phyloP scores from a whole-genome alignment of 2,888 invertebrate genomes.

The Entomobrya multifasciata region DNA sequence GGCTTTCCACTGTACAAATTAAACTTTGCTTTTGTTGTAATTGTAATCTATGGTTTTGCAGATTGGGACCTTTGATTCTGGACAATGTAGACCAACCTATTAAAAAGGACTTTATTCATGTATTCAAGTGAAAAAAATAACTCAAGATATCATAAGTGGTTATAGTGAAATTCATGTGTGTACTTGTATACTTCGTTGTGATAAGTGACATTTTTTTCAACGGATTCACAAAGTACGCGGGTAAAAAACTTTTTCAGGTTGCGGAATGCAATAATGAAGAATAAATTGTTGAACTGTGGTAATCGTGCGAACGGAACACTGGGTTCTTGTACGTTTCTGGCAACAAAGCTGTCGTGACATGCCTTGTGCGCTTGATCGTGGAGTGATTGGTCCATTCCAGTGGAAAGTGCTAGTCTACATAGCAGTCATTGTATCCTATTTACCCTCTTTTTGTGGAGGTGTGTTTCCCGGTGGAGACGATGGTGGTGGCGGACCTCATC shows the following conservation, averaged over 20 bases:
- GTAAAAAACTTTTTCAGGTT: constrained; percentile 16
- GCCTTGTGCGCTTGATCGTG: constrained; percentile 68
- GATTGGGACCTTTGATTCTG: background rate
- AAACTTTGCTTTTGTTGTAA: background rate
- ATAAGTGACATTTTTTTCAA: background rate
- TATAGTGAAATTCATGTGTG: no score
- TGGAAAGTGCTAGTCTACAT: constrained; percentile 71
- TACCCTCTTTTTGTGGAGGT: constrained; percentile 62
- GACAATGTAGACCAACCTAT: background rate
- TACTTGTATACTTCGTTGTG: background rate
- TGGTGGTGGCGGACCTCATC: constrained; percentile 54
- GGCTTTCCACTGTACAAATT: constrained; percentile 15
- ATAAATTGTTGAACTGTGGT: constrained; percentile 18
- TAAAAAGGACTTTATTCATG: no score
- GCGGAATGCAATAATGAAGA: constrained; percentile 70
- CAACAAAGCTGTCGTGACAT: constrained; percentile 64
- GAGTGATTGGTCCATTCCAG: constrained; percentile 61
- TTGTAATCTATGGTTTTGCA: constrained; percentile 18
- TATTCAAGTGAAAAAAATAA: no score
- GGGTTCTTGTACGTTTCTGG: constrained; percentile 33
- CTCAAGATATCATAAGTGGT: no score
- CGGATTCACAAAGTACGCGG: background rate
- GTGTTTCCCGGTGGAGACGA: constrained; percentile 63
- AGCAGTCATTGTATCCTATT: constrained; percentile 62
- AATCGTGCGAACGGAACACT: constrained; percentile 47